Conservation (phyloP, 2,797 vertebrate species). For the Cynopterus sphinx region DNA sequence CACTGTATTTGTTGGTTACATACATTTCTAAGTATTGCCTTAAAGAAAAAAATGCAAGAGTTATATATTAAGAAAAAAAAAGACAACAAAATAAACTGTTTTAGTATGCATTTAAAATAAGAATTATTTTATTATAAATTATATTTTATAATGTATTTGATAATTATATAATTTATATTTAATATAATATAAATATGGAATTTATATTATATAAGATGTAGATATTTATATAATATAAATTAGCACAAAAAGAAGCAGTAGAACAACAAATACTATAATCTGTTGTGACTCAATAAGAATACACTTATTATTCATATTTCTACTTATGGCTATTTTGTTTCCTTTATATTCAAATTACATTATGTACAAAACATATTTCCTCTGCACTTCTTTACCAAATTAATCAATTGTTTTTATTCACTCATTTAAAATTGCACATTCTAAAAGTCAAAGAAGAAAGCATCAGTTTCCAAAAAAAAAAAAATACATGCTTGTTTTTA, state of each 20-base stretch:
- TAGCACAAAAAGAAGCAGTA: background rate
- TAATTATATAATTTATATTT: background rate
- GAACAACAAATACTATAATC: background rate
- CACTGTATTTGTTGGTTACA: background rate
- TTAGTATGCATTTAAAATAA: constrained; percentile 26
- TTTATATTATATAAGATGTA: background rate
- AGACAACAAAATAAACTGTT: background rate
- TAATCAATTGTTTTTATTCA: background rate
- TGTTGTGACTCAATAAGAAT: background rate
- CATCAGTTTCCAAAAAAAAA: background rate
- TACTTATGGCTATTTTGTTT: background rate
- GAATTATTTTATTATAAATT: background rate
- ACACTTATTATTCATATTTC: background rate
- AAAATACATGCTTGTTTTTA: background rate
- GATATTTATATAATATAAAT: background rate
- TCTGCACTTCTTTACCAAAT: background rate
- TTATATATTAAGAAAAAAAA: background rate
- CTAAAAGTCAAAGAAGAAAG: background rate
- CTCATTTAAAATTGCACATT: background rate
- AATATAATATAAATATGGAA: background rate
- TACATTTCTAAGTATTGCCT: constrained; percentile 31
- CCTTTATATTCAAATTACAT: background rate
- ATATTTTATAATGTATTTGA: background rate
- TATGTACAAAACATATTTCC: background rate
- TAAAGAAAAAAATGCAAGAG: constrained; percentile 47